Base-by-base conservation (phyloP, 1,140 invertebrate species). In the Anoplophora glabripennis region DNA sequence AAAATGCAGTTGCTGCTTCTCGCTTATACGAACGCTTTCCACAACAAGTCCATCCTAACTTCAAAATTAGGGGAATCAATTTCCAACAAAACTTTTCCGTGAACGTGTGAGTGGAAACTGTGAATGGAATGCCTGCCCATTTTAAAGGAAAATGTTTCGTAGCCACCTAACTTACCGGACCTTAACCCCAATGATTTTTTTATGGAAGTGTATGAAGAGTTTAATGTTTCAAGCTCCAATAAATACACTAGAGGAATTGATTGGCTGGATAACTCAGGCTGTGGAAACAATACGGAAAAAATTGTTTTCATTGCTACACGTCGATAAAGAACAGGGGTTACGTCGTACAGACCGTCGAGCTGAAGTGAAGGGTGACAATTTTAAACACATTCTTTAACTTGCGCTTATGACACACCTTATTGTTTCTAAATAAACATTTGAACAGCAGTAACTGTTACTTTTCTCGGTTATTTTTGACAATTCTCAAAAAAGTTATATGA, bases 221-320 rank as follows among this genome's bases (percentile, higher is more conserved):
- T 28, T 33, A n/a, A n/a, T 34, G 17, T 49, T 49, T 49, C 10
- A 49, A 17, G 8, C 33, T 2, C 11, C 18, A 9, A 21, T 49
- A 49, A 46, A 46, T 17, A 49, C 47, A 34, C 18, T 1, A 17
- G 47, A 49, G 36, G 44, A 35, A 33, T n/a, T 49, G 36, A 49
- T 49, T 49, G 11, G n/a, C 36, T 21, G 28, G 21, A 49, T 1
- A 40, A 21, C 37, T n/a, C 37, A 53, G 9, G 14, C 51, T 53
- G 51, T 38, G 28, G 34, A 15, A 53, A 53, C 35, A 53, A 40
- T 53, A n/a, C 18, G 51, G 21, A 14, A 14, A 53, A 53, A 37
- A 11, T 38, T 38, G 34, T 17, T 53, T 53, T 40, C 18, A 12
- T 53, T 53, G 41, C 17, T 40, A 40, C 35, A 35, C 3, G 51